Percentiles rank a stretch among this genome's conserved stretches.
These are phyloP conservation scores for Sandelia bainsii DNA, from an alignment of 2,797 vertebrate species.

Conservation along the genomic window DNA sequence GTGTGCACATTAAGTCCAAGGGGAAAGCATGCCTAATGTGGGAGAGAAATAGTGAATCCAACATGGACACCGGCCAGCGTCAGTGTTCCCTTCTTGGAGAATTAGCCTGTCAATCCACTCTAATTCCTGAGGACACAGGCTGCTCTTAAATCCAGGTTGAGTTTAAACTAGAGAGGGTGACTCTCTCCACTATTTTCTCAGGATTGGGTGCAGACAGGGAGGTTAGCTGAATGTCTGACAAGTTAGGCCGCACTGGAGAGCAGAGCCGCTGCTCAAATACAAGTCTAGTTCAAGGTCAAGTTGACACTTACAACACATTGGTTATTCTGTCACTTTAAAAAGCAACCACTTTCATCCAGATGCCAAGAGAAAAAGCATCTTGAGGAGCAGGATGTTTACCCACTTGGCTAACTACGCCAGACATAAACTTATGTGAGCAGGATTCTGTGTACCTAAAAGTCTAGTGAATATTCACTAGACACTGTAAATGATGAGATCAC, in stretches of 20 bases:
- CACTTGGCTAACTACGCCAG: background rate
- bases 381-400: constrained; percentile 7
- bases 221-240: constrained; percentile 37
- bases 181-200: constrained; percentile 52
- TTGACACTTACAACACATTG: constrained; percentile 18
- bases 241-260: constrained; percentile 38
- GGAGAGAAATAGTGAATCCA: constrained; percentile 75
- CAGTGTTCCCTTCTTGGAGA: constrained; percentile 67
- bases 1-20: constrained; percentile 46
- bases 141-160: constrained; percentile 52
- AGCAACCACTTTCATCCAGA: background rate
- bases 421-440: background rate
- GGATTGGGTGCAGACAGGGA: constrained; percentile 52
- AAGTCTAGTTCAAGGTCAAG: constrained; percentile 33
- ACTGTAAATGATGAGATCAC: background rate
- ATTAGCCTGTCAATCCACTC: constrained; percentile 72
- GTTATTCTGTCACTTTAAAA: constrained; percentile 2
- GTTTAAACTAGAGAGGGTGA: constrained; percentile 54
- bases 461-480: background rate
- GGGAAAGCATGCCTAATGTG: constrained; percentile 74
- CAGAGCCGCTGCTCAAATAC: constrained; percentile 39
- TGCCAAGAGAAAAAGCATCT: constrained; percentile 1
- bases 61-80: constrained; percentile 67
- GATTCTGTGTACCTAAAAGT: background rate
- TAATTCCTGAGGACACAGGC: constrained; percentile 68